These are phyloP conservation scores for Doryteuthis pealeii DNA, from an alignment of 1,140 invertebrate genomes.

Conservation along the genomic window DNA sequence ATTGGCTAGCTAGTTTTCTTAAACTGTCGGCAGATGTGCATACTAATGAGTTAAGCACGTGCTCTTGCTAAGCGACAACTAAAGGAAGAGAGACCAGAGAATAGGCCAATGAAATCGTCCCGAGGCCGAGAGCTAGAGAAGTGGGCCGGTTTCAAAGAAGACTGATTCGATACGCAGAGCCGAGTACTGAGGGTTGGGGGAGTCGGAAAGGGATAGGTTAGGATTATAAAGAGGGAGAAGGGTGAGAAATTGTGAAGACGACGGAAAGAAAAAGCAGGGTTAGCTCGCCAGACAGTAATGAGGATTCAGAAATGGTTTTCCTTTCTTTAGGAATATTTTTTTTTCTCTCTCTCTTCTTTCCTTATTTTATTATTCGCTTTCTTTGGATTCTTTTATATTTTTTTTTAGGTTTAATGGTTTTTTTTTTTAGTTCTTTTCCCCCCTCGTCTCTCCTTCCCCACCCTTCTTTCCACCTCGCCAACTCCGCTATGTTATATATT, in stretches of 20 bases:
- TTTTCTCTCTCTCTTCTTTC: not conserved
- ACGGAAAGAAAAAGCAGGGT: not conserved
- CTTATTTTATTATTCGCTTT: not conserved
- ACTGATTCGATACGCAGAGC: too few species aligned
- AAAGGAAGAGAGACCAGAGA: too few species aligned
- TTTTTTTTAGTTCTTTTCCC: not conserved
- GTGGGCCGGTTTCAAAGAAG: too few species aligned
- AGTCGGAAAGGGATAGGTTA: too few species aligned
- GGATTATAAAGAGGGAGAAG: not conserved
- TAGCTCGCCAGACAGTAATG: slow-evolving; percentile 7
- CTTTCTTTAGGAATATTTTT: not conserved
- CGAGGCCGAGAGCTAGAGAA: too few species aligned
- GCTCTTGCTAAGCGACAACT: too few species aligned
- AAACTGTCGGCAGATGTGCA: too few species aligned
- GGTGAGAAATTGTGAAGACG: not conserved
- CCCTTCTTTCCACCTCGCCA: not conserved
- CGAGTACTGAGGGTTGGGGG: too few species aligned
- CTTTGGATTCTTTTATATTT: not conserved
- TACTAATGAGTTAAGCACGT: too few species aligned
- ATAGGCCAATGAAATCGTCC: too few species aligned
- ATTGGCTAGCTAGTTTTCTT: too few species aligned
- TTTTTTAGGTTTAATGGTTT: not conserved
- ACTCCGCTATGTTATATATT: not conserved
- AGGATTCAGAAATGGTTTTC: not conserved
- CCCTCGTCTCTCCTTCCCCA: not conserved